A percentile compares a stretch with the other conserved stretches of the same genome.
These are phyloP conservation scores for Connochaetes taurinus DNA, from an alignment of 2,113 vertebrate species.

Conservation along the genomic window DNA sequence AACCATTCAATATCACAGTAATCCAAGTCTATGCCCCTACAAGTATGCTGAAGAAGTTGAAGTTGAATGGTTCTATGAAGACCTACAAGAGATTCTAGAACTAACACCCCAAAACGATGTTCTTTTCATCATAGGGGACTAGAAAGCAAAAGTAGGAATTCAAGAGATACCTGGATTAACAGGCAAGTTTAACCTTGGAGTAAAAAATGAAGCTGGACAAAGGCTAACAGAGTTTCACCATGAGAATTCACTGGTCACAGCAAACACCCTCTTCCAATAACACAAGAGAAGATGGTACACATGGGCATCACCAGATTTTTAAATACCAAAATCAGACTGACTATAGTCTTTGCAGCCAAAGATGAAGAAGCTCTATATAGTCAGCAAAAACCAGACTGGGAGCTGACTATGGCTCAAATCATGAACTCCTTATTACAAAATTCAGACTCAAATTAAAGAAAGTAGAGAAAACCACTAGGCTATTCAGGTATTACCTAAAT, in stretches of 20 bases:
- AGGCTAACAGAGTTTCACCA: neutral
- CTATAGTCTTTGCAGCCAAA: neutral
- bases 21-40: neutral
- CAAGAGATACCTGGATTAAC: neutral
- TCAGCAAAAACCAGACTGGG: neutral
- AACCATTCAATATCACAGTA: neutral
- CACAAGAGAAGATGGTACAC: neutral
- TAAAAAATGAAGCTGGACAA: neutral
- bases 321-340: neutral
- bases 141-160: neutral
- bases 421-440: neutral
- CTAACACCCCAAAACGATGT: neutral
- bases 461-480: neutral
- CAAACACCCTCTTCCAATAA: neutral
- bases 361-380: neutral
- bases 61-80: neutral
- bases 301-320: neutral
- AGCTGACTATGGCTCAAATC: neutral
- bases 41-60: neutral
- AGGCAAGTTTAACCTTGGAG: neutral
- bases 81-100: neutral
- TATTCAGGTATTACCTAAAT: neutral
- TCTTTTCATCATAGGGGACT: neutral
- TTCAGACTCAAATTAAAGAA: neutral
- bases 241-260: neutral